phyloP scores from a whole-genome alignment of 1,140 invertebrate species.

The Zaprionus capensis region DNA sequence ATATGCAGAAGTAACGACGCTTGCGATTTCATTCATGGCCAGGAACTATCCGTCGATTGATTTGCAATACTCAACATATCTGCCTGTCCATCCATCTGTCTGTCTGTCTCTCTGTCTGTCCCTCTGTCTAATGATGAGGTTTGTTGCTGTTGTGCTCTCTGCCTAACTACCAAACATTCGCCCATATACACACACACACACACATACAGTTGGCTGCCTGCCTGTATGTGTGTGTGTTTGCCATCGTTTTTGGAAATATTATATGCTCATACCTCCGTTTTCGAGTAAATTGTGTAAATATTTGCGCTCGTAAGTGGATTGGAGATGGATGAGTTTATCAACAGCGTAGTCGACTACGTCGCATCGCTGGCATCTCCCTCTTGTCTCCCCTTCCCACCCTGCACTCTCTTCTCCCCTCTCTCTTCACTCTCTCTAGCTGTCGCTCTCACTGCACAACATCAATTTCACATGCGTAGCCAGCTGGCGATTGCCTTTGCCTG shows the following conservation, averaged over 20 bases:
- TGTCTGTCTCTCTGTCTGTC: not conserved
- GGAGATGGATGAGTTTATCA: conserved; percentile 84
- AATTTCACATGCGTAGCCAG: conserved; percentile 47
- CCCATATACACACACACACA: conserved; percentile 24
- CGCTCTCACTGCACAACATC: conserved; percentile 20
- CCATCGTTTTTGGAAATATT: conserved; percentile 84
- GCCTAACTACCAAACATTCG: conserved; percentile 77
- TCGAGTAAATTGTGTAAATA: conserved; percentile 84
- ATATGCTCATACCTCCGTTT: conserved; percentile 84
- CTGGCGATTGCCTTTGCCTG: conserved; percentile 53
- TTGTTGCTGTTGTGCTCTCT: conserved; percentile 75
- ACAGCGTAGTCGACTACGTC: conserved; percentile 61
- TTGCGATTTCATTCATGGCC: conserved; percentile 77
- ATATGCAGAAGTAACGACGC: conserved; percentile 51
- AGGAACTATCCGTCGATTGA: conserved; percentile 71
- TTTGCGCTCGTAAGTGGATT: conserved; percentile 84
- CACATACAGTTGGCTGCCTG: conserved; percentile 8
- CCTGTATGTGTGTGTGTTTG: conserved; percentile 66
- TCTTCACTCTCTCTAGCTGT: not conserved
- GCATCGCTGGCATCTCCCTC: conserved; percentile 56
- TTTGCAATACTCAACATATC: conserved; percentile 76
- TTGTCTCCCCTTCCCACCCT: no score
- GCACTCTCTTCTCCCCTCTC: not conserved
- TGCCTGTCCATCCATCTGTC: not conserved
- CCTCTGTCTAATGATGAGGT: conserved; percentile 65